These are phyloP conservation scores for Astyanax mexicanus DNA, from an alignment of 2,797 vertebrate genomes.

Conservation along the genomic window DNA sequence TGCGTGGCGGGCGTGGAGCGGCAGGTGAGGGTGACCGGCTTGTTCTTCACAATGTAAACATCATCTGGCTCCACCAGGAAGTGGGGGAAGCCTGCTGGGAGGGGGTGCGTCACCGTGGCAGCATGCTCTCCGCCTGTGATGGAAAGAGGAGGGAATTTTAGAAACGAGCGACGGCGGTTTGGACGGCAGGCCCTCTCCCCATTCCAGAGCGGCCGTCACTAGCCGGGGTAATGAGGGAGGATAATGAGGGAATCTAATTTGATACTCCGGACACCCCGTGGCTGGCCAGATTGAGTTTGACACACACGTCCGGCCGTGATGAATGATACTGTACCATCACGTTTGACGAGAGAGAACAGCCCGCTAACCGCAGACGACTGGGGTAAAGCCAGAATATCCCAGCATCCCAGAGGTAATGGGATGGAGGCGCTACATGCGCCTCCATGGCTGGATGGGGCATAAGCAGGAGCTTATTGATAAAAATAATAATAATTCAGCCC, in stretches of 20 bases:
- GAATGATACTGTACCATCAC: slow-evolving; percentile 11
- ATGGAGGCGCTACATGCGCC: slow-evolving; percentile 1
- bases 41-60: slow-evolving; percentile 98
- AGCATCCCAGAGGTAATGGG: no score
- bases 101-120: slow-evolving; percentile 84
- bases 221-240: slow-evolving; percentile 20
- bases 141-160: slow-evolving; percentile 3
- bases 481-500: no score
- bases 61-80: slow-evolving; percentile 96
- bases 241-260: slow-evolving; percentile 52
- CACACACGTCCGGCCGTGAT: slow-evolving; percentile 24
- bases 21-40: slow-evolving; percentile 93
- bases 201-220: not conserved
- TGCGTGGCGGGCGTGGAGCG: slow-evolving; percentile 94
- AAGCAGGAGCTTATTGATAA: no score
- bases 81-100: slow-evolving; percentile 87
- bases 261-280: slow-evolving; percentile 29
- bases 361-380: slow-evolving; percentile 6
- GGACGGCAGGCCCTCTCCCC: not conserved
- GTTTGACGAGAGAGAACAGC: slow-evolving; percentile 9
- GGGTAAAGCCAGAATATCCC: not conserved
- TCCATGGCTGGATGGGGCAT: no score
- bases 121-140: slow-evolving; percentile 88
- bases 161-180: slow-evolving; percentile 6
- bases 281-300: slow-evolving; percentile 46